A percentile compares a stretch with the other conserved stretches of the same genome.
Conservation (phyloP, 2,113 vertebrate genomes). For the Cavia aperea region DNA sequence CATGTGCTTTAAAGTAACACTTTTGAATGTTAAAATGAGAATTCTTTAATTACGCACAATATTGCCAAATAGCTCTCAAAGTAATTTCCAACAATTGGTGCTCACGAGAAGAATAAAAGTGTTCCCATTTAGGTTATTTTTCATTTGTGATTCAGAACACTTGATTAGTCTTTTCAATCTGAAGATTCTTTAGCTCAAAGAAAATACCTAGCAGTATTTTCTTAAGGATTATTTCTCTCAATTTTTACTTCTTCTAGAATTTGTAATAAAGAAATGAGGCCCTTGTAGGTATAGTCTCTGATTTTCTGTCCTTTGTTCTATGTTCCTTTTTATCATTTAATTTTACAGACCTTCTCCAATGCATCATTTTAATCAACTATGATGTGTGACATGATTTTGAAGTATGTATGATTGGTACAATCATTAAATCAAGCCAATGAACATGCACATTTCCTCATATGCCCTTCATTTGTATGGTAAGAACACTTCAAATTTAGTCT, state of each 20-base stretch:
- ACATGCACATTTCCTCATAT: not conserved
- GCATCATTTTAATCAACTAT: not conserved
- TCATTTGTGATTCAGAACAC: not conserved
- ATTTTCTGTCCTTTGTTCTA: not conserved
- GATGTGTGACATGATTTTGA: not conserved
- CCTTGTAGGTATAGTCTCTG: not conserved
- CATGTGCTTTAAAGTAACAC: not conserved
- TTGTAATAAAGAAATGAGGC: not conserved
- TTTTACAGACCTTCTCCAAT: not conserved
- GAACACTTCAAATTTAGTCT: not conserved
- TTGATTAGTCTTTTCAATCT: not conserved
- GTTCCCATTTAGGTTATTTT: not conserved
- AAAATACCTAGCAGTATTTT: slow-evolving; percentile 3
- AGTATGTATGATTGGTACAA: not conserved
- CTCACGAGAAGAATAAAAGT: slow-evolving; percentile 2
- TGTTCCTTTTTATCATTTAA: not conserved
- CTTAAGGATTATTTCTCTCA: not conserved
- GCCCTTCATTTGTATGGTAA: not conserved
- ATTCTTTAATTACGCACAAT: not conserved
- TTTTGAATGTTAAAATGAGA: slow-evolving; percentile 7
- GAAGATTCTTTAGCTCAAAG: not conserved
- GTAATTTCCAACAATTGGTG: slow-evolving; percentile 5
- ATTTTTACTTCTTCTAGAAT: slow-evolving; percentile 11
- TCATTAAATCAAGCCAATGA: not conserved
- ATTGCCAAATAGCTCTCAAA: slow-evolving; percentile 3